Evolutionary conservation across 2,888 invertebrate genomes (phyloP), one percentile per base, ranked within the genome.

Genomic region (Drosophila macrospina): DNA sequence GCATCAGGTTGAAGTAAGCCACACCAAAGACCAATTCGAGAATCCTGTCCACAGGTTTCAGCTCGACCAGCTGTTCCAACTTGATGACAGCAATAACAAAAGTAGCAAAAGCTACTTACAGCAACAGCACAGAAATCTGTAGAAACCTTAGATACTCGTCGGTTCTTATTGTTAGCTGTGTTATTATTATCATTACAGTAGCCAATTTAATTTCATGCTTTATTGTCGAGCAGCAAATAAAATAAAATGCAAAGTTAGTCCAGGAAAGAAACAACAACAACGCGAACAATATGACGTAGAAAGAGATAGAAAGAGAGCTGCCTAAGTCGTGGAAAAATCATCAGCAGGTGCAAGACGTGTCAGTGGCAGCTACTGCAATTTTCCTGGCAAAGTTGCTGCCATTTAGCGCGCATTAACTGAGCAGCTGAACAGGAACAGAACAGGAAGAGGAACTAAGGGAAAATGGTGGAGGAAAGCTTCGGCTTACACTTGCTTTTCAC

Each of bases 401-500:
- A 55, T 75, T 74, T 74, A 74, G 77, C 68, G 64, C 36, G 64
- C 80, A 72, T 80, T 75, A 79, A 63, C 59, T 63, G 42, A 51
- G 36, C 39, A 28, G 45, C 15, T 48, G 13, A n/a, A n/a, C n/a
- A n/a, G n/a, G n/a, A n/a, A n/a, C n/a, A n/a, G n/a, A 15, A 34
- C 4, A 16, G 26, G 55, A 56, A 44, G 41, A 55, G 64, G 71
- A 76, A 30, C 8, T n/a, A 16, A 32, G 13, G 44, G 47, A 32
- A 32, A 47, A 16, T 47, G 6, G 47, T 32, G 32, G 32, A 54
- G 34, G 20, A 55, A 78, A 82, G 68, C 76, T 51, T 74, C 60
- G 76, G 75, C 84, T 86, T 82, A 86, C 85, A 79, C 74, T 78
- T 75, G 87, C 83, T 85, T 82, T 87, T 79, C 83, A 82, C 83